A percentile compares a stretch with the other conserved stretches of the same genome.
These are phyloP conservation scores for Troides oblongomaculatus DNA, from an alignment of 2,888 invertebrate genomes.

Conservation along the genomic window DNA sequence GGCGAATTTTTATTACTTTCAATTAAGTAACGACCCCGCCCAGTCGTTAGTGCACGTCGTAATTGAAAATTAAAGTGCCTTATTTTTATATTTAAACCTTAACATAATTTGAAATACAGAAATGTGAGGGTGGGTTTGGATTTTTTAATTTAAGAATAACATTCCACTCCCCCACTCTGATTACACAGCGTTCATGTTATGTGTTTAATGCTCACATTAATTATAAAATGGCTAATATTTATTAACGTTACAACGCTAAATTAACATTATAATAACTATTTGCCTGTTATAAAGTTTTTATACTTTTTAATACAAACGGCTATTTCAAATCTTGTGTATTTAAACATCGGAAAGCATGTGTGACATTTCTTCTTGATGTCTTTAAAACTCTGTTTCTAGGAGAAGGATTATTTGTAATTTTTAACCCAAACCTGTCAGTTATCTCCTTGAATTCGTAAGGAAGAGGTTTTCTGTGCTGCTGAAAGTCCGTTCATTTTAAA, in stretches of 20 bases:
- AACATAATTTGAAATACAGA: neutral
- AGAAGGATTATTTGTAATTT: too few species aligned
- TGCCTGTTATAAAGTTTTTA: too few species aligned
- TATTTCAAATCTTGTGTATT: too few species aligned
- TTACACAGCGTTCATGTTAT: conserved; percentile 13
- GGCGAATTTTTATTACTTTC: conserved; percentile 29
- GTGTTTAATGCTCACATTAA: neutral
- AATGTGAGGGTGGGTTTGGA: neutral
- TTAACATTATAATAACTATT: neutral
- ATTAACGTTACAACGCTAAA: neutral
- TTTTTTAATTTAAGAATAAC: neutral
- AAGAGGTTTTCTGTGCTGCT: too few species aligned
- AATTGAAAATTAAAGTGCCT: conserved; percentile 27
- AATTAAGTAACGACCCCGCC: conserved; percentile 30
- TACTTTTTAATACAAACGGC: too few species aligned
- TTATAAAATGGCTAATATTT: neutral
- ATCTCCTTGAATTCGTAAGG: too few species aligned
- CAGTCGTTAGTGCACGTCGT: conserved; percentile 29
- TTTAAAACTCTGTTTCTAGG: too few species aligned
- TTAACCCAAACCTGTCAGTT: too few species aligned
- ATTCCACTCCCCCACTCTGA: neutral
- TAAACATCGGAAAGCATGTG: too few species aligned
- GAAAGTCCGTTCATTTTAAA: too few species aligned
- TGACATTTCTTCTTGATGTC: too few species aligned
- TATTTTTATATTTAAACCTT: conserved; percentile 20